Percentiles rank a stretch among this genome's conserved stretches.
Evolutionary conservation across 2,888 invertebrate genomes (phyloP).

Genomic region (Dichetophora obliterata): DNA sequence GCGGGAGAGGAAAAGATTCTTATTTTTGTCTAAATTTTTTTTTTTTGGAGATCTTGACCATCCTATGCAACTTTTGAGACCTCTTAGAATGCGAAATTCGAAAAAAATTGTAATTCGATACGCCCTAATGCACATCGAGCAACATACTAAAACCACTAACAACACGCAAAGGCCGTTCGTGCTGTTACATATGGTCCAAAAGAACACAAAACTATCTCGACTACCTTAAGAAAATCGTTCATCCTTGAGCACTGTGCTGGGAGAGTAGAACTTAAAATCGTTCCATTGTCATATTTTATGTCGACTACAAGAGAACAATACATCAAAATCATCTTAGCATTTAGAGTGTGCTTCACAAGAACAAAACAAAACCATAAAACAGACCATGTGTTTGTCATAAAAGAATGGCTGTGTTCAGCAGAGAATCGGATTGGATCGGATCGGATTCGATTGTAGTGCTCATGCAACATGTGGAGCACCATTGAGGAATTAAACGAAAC

Average conservation of each 20-base stretch:
- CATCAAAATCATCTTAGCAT: slow-evolving; percentile 20
- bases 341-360: background rate
- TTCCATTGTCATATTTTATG: slow-evolving; percentile 16
- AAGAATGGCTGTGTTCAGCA: too few relatives aligned
- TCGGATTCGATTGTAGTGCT: background rate
- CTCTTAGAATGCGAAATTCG: too few relatives aligned
- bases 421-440: too few relatives aligned
- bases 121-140: background rate
- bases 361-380: too few relatives aligned
- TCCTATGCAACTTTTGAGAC: too few relatives aligned
- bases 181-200: background rate
- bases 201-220: background rate
- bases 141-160: background rate
- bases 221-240: too few relatives aligned
- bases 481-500: background rate
- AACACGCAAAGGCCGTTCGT: background rate
- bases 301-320: slow-evolving; percentile 11
- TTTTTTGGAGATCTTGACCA: too few relatives aligned
- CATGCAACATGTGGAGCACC: background rate
- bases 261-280: background rate
- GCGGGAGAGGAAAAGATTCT: too few relatives aligned
- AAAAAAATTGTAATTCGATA: too few relatives aligned
- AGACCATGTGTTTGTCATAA: too few relatives aligned
- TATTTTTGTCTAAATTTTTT: too few relatives aligned
- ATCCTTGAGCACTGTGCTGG: background rate